phyloP scores from a whole-genome alignment of 2,888 invertebrate species.

The Euspilapteryx auroguttella region DNA sequence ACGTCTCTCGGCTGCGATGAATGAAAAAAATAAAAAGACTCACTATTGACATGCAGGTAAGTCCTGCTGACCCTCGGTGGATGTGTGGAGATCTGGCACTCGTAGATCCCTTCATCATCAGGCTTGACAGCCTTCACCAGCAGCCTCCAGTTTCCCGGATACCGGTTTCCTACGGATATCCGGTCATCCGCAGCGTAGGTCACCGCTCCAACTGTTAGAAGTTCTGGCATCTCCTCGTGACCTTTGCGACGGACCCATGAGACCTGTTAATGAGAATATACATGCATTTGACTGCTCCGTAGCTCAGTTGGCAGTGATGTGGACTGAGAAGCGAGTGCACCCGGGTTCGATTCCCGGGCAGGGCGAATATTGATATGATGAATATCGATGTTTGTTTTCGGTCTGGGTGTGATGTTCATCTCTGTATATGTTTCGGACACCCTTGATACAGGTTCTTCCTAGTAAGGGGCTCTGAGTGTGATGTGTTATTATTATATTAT shows the following conservation, averaged over 20 bases:
- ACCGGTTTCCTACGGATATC: slow-evolving; percentile 64
- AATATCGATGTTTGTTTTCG: no score
- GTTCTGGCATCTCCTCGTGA: slow-evolving; percentile 63
- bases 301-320: not conserved
- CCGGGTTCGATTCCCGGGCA: no score
- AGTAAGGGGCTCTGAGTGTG: no score
- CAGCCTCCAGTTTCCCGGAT: slow-evolving; percentile 66
- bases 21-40: slow-evolving; percentile 13
- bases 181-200: slow-evolving; percentile 70
- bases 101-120: slow-evolving; percentile 69
- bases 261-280: slow-evolving; percentile 30
- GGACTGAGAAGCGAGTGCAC: no score
- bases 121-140: slow-evolving; percentile 67
- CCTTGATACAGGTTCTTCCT: no score
- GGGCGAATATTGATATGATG: no score
- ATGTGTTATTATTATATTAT: no score
- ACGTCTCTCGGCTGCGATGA: not conserved
- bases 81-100: slow-evolving; percentile 74
- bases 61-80: slow-evolving; percentile 70
- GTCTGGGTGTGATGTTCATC: no score
- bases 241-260: slow-evolving; percentile 71
- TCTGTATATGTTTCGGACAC: no score
- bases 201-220: slow-evolving; percentile 69
- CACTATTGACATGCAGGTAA: slow-evolving; percentile 69
- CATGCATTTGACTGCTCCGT: no score